phyloP scores from a whole-genome alignment of 1,140 invertebrate genomes.

The Drosophila prosaltans region DNA sequence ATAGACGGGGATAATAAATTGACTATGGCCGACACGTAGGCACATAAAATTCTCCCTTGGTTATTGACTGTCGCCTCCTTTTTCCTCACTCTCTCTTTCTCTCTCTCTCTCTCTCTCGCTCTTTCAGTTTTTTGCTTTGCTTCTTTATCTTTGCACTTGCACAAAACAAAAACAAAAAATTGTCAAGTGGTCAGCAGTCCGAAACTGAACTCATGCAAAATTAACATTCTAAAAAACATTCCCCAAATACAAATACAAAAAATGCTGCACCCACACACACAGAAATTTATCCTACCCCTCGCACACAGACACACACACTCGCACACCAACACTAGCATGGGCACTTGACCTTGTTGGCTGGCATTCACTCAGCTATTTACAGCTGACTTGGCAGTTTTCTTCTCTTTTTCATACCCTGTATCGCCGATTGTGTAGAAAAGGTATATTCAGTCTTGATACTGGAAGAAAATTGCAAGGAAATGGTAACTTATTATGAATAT shows the following conservation, averaged over 20 bases:
- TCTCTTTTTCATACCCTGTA: not conserved
- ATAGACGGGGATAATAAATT: constrained; percentile 66
- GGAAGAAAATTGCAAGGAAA: too few species aligned
- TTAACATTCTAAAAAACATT: constrained; percentile 63
- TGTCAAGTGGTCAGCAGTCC: constrained; percentile 67
- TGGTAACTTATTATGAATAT: too few species aligned
- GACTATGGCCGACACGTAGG: constrained; percentile 73
- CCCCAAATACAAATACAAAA: constrained; percentile 30
- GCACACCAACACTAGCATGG: constrained; percentile 17
- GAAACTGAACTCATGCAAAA: constrained; percentile 50
- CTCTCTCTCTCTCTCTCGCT: not conserved
- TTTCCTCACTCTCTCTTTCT: constrained; percentile 12
- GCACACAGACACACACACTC: not conserved
- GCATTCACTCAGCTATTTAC: constrained; percentile 59
- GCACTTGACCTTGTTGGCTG: constrained; percentile 62
- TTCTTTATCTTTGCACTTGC: constrained; percentile 7
- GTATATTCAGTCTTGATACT: not conserved
- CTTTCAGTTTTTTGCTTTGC: not conserved
- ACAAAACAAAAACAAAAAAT: constrained; percentile 37
- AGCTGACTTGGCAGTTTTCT: constrained; percentile 68
- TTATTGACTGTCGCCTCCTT: constrained; percentile 43
- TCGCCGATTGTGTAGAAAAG: not conserved
- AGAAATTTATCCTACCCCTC: constrained; percentile 17
- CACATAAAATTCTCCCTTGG: constrained; percentile 60
- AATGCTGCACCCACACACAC: constrained; percentile 13